Conservation (phyloP, 2,797 vertebrate species). For the Epinephelus malabaricus region DNA sequence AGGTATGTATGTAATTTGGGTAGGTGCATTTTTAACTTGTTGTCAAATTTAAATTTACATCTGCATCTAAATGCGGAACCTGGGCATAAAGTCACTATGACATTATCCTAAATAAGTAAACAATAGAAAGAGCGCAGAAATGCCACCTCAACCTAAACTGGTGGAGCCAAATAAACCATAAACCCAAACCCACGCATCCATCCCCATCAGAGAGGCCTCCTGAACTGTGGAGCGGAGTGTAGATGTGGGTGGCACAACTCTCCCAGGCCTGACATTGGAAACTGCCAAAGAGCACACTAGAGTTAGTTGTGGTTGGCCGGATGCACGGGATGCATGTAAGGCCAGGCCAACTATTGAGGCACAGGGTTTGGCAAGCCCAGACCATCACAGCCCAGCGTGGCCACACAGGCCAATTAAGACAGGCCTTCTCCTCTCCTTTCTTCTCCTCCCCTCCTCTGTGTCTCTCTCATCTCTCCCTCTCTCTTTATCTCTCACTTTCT, state of each 20-base stretch:
- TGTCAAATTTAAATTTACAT: conserved; percentile 34
- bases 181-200: conserved; percentile 63
- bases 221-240: conserved; percentile 72
- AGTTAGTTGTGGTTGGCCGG: conserved; percentile 88
- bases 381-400: conserved; percentile 79
- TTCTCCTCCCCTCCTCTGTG: conserved; percentile 73
- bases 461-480: conserved; percentile 77
- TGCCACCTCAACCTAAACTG: conserved; percentile 58
- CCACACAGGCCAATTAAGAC: conserved; percentile 84
- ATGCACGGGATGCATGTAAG: conserved; percentile 87
- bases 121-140: conserved; percentile 54
- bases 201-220: conserved; percentile 74
- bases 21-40: conserved; percentile 34
- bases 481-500: conserved; percentile 76
- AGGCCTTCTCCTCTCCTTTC: conserved; percentile 75
- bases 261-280: conserved; percentile 84
- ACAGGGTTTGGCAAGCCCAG: conserved; percentile 82
- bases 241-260: conserved; percentile 83
- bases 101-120: conserved; percentile 58
- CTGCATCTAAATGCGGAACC: conserved; percentile 23
- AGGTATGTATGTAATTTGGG: conserved; percentile 36
- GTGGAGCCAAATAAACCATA: conserved; percentile 60
- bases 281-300: conserved; percentile 86
- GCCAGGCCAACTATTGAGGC: conserved; percentile 86
- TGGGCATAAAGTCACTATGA: conserved; percentile 31